Evolutionary conservation across 2,888 invertebrate genomes (phyloP), one percentile per base, ranked within the genome.

Genomic region (Tipula lateralis): DNA sequence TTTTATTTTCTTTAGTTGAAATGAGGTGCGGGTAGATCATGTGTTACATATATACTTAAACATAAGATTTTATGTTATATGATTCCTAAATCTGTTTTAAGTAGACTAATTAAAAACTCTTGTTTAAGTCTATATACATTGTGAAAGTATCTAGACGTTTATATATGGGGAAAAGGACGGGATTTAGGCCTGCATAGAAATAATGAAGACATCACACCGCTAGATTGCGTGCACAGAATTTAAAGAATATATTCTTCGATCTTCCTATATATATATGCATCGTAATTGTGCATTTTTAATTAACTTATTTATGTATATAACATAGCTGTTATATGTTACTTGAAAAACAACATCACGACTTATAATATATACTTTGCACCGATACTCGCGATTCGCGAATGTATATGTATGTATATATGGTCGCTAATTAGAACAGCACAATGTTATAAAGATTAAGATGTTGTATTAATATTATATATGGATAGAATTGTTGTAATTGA

Each of bases 361-460:
- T 82, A 66, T n/a, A n/a, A 66, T 82, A 30, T 30, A 44, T 82
- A 24, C 24, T 24, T 66, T 66, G 24, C 66, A 12, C 66, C 66
- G 24, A 66, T 66, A 66, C 24, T n/a, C n/a, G n/a, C n/a, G n/a
- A n/a, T n/a, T n/a, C n/a, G n/a, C n/a, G n/a, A n/a, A n/a, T n/a
- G n/a, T n/a, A n/a, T n/a, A n/a, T n/a, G n/a, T n/a, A n/a, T n/a
- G n/a, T 81, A 3, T 80, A 9, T 80, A 32, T 1, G 16, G 82
- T 82, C 32, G 30, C 82, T 82, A 82, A 82, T 82, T 82, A 82
- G 82, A 82, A 82, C 82, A 82, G 82, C 82, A 82, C 82, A 82
- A 82, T 82, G 82, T 82, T 82, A 82, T 30, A 66, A 82, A 82
- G 82, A 82, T 82, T 82, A 82, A 82, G 82, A 82, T 82, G 82